Evolutionary conservation across 2,113 vertebrate species (phyloP).

Genomic region (Paramisgurnus dabryanus): DNA sequence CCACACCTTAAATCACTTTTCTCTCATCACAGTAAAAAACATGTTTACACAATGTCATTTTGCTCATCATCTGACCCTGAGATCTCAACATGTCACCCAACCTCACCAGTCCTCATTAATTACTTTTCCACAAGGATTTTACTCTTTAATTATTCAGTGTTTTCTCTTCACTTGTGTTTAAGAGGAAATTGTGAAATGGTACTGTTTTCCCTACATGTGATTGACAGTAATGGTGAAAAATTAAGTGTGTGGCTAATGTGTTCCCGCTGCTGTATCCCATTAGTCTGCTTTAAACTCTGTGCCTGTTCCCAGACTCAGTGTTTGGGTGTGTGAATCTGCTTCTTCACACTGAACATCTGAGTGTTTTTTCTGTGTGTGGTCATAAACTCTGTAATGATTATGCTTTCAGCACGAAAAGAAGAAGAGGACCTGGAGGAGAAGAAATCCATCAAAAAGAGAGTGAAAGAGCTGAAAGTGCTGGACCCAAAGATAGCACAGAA

Average conservation of each 20-base stretch:
- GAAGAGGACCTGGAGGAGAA: conserved; percentile 87
- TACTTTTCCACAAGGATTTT: background rate
- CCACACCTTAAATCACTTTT: background rate
- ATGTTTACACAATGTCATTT: conserved; percentile 44
- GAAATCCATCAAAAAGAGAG: conserved; percentile 88
- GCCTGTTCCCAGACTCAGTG: conserved; percentile 9
- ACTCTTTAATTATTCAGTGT: conserved; percentile 52
- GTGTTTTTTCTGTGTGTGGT: conserved; percentile 14
- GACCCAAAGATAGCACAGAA: conserved; percentile 97
- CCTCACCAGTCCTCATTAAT: conserved; percentile 51
- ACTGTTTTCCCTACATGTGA: conserved; percentile 18
- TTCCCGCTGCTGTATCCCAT: conserved; percentile 33
- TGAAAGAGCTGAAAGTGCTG: conserved; percentile 94
- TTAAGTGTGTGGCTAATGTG: conserved; percentile 26
- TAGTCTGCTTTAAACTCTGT: conserved; percentile 34
- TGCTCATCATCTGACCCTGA: conserved; percentile 41
- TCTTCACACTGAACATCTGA: background rate
- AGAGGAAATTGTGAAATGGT: background rate
- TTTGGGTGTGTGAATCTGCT: conserved; percentile 4
- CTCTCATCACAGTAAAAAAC: background rate
- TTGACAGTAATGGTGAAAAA: conserved; percentile 46
- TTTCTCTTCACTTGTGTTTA: conserved; percentile 35
- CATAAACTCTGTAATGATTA: conserved; percentile 1
- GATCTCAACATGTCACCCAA: conserved; percentile 42
- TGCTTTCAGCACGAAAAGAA: conserved; percentile 80